Conservation (phyloP, 1,140 invertebrate species). For the Tetramorium parvispinum region DNA sequence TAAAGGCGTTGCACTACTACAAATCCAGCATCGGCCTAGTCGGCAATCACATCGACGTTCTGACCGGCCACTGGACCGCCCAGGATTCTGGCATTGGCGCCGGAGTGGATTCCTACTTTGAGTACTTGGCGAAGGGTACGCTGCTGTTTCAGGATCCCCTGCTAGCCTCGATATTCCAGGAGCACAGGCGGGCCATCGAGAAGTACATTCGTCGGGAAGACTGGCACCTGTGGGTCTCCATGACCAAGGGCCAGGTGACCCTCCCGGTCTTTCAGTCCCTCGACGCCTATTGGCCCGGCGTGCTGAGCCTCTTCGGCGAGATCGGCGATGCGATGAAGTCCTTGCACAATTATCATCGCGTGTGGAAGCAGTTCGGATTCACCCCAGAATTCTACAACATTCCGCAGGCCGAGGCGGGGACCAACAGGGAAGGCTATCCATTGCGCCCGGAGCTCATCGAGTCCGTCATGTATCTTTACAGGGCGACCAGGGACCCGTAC, state of each 20-base stretch:
- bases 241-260: conserved; percentile 97
- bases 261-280: conserved; percentile 98
- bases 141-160: conserved; percentile 93
- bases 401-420: conserved; percentile 92
- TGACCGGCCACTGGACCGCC: conserved; percentile 98
- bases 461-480: conserved; percentile 98
- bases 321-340: conserved; percentile 96
- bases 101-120: conserved; percentile 99
- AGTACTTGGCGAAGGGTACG: conserved; percentile 98
- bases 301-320: conserved; percentile 95
- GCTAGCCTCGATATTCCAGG: conserved; percentile 96
- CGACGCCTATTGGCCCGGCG: conserved; percentile 99
- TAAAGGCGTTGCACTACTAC: conserved; percentile 95
- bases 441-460: conserved; percentile 98
- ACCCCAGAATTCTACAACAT: conserved; percentile 99
- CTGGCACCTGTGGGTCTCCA: conserved; percentile 98
- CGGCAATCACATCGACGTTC: conserved; percentile 98
- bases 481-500: conserved; percentile 96
- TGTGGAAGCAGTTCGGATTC: conserved; percentile 98
- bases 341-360: conserved; percentile 97
- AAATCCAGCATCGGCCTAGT: conserved; percentile 95
- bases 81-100: conserved; percentile 96
- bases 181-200: conserved; percentile 93
- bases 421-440: conserved; percentile 96
- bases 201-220: conserved; percentile 97